Conservation (phyloP, 2,888 invertebrate species). For the Euproctis similis region DNA sequence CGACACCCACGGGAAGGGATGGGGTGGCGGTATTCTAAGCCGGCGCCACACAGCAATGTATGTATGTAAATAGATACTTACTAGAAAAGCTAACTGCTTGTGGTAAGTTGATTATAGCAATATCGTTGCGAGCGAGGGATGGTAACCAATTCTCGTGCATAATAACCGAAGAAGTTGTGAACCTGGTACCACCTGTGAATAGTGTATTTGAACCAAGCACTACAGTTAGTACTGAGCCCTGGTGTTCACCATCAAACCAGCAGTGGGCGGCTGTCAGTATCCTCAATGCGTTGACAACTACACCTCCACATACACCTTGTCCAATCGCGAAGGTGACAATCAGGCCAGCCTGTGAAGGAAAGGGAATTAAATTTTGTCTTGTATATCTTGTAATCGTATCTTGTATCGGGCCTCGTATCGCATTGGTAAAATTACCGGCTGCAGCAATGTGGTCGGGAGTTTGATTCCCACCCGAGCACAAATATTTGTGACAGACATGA, state of each 20-base stretch:
- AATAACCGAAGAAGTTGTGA: slow-evolving; percentile 24
- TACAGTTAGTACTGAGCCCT: slow-evolving; percentile 34
- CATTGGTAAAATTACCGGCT: no score
- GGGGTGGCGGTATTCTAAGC: no score
- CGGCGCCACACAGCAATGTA: no score
- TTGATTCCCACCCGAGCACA: no score
- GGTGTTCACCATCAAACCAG: slow-evolving; percentile 37
- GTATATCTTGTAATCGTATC: no score
- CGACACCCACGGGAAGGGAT: no score
- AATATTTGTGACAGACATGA: no score
- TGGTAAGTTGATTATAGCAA: slow-evolving; percentile 34
- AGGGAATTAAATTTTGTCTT: no score
- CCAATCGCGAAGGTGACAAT: slow-evolving; percentile 17
- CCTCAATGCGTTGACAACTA: slow-evolving; percentile 24
- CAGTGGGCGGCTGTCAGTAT: slow-evolving; percentile 42
- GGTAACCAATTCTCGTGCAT: slow-evolving; percentile 41
- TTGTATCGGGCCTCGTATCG: no score
- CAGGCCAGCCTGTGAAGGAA: slow-evolving; percentile 31
- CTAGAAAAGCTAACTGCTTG: slow-evolving; percentile 17
- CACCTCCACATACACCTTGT: slow-evolving; percentile 36
- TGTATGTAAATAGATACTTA: slow-evolving; percentile 17
- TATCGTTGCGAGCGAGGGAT: slow-evolving; percentile 31
- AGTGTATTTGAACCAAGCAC: slow-evolving; percentile 37
- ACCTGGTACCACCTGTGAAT: slow-evolving; percentile 42
- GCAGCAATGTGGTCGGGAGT: no score